Evolutionary conservation across 2,113 vertebrate species (phyloP).

Genomic region (Malurus cyaneus): DNA sequence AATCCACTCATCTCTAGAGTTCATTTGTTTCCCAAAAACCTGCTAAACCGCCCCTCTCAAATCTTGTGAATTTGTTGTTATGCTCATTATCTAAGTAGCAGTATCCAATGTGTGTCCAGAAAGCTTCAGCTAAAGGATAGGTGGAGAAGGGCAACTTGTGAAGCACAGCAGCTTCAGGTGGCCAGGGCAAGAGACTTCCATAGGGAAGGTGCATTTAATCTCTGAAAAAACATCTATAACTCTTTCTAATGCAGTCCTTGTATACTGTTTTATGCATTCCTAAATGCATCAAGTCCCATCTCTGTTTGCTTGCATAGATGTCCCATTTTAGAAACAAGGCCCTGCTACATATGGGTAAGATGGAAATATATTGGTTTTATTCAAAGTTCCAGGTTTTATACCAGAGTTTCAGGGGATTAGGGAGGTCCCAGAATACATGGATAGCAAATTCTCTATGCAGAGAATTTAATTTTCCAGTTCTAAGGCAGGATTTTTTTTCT

Average conservation of each 20-base stretch:
- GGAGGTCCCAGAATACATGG: not conserved
- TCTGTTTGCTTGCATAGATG: not conserved
- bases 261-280: not conserved
- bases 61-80: not conserved
- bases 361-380: not conserved
- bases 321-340: not conserved
- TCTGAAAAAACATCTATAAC: not conserved
- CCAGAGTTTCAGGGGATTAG: not conserved
- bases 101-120: not conserved
- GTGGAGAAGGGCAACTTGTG: not conserved
- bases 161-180: not conserved
- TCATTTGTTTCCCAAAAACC: not conserved
- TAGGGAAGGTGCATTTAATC: not conserved
- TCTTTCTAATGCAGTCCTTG: not conserved
- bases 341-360: not conserved
- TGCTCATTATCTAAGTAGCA: not conserved
- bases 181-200: not conserved
- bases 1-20: not conserved
- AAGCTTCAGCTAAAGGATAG: not conserved
- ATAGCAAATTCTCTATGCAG: not conserved
- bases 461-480: not conserved
- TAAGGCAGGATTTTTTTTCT: not conserved
- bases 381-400: not conserved
- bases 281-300: not conserved
- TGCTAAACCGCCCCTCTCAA: not conserved